These are phyloP conservation scores for Pseudanteris insignis DNA, from an alignment of 2,888 invertebrate genomes.

Conservation along the genomic window DNA sequence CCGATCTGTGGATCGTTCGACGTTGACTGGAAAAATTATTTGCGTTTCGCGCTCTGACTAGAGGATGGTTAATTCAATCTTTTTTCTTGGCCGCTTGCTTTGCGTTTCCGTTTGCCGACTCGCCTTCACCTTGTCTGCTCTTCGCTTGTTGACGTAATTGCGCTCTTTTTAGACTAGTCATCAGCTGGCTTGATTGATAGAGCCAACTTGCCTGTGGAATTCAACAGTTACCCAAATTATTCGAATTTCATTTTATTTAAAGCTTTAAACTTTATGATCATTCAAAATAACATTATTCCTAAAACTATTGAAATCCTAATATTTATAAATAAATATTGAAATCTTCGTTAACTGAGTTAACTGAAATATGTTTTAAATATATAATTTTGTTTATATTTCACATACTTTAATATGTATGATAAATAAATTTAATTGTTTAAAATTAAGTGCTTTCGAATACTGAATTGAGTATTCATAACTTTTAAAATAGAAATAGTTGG, in stretches of 20 bases:
- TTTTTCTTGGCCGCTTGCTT: slow-evolving; percentile 41
- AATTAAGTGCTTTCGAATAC: no score
- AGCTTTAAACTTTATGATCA: background rate
- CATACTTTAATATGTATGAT: no score
- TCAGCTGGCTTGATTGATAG: slow-evolving; percentile 86
- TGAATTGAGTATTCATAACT: no score
- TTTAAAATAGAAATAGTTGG: no score
- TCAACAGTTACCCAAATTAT: slow-evolving; percentile 16
- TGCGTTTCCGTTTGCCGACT: slow-evolving; percentile 34
- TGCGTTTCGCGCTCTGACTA: slow-evolving; percentile 31
- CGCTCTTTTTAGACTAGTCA: slow-evolving; percentile 84
- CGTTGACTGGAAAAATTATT: slow-evolving; percentile 5
- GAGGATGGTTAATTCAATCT: slow-evolving; percentile 43
- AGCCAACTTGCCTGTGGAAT: slow-evolving; percentile 84
- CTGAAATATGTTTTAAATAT: background rate
- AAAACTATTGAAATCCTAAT: no score
- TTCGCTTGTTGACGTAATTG: slow-evolving; percentile 78
- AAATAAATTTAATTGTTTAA: no score
- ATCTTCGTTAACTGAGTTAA: background rate
- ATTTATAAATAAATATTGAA: no score
- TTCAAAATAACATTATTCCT: no score
- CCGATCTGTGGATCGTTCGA: slow-evolving; percentile 13
- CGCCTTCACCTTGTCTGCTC: slow-evolving; percentile 55
- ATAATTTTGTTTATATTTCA: no score
- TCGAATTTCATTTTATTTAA: no score